Evolutionary conservation across 2,113 vertebrate species (phyloP).

Genomic region (Callopanchax toddi): DNA sequence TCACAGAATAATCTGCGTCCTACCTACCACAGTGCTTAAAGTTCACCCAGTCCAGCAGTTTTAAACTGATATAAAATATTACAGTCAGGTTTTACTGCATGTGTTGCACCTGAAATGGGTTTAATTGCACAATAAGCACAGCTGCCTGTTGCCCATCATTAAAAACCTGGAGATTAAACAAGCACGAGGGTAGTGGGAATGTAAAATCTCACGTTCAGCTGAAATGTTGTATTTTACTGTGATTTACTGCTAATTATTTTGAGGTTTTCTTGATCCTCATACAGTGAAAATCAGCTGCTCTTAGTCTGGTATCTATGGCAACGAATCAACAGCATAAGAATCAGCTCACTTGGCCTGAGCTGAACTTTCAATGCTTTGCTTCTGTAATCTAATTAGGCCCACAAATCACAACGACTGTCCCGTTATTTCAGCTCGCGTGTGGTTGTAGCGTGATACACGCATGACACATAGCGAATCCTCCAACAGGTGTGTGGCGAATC

Average conservation of each 20-base stretch:
- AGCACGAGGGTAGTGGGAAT: constrained; percentile 19
- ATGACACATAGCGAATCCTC: constrained; percentile 8
- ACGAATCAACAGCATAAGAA: constrained; percentile 35
- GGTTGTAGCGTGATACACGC: constrained; percentile 22
- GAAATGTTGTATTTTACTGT: constrained; percentile 37
- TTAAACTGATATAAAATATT: constrained; percentile 31
- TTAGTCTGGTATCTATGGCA: constrained; percentile 18
- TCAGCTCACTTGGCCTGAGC: neutral
- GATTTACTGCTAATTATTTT: constrained; percentile 52
- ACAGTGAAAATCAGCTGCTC: constrained; percentile 16
- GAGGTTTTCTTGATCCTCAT: constrained; percentile 12
- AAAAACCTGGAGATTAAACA: constrained; percentile 49
- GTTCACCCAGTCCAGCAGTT: constrained; percentile 8
- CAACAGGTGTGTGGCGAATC: constrained; percentile 25
- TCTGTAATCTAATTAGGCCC: constrained; percentile 1
- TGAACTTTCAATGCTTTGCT: constrained; percentile 6
- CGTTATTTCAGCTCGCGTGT: neutral
- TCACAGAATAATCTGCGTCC: neutral
- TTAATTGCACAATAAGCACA: constrained; percentile 42
- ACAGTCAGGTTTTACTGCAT: constrained; percentile 37
- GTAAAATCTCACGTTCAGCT: constrained; percentile 13
- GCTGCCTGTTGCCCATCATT: constrained; percentile 28
- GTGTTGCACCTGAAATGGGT: constrained; percentile 47
- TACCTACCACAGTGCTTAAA: constrained; percentile 9
- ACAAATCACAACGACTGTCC: neutral